Base-by-base conservation (phyloP, 2,797 vertebrate genomes). In the Melanotaenia boesemani region DNA sequence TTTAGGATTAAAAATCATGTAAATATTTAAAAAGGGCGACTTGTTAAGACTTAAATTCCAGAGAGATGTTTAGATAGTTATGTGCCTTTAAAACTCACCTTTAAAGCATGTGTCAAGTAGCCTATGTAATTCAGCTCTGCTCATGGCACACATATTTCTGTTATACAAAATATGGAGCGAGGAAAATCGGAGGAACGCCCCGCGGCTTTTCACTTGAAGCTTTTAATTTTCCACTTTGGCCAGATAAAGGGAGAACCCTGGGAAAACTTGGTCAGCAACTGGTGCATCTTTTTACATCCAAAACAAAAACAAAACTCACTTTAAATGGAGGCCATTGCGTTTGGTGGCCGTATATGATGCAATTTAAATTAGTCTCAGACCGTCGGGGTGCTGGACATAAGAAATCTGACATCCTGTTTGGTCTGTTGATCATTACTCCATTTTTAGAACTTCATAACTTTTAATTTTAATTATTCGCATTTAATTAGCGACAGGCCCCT, bases 121-220 rank as follows among this genome's bases (percentile, higher is more conserved):
- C n/a, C n/a, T n/a, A 28, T 72, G 63, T 8, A 39, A 8, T 15
- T 55, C 28, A 13, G 28, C 88, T 75, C 81, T 81, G 71, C 72
- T 84, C 72, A 74, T 70, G 46, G 37, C 56, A 71, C 85, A 76
- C 73, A 87, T 77, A 83, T 88, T 88, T 89, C 75, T 83, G 59
- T 70, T 77, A 71, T 22, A 86, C 76, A 88, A 92, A 94, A 92
- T 93, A 90, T 84, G 83, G 88, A 94, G 94, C 93, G 92, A 93
- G 86, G 94, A 93, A 84, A 95, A 95, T 95, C 62, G 83, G 67
- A 82, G 90, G 81, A 85, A 92, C 94, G 92, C 94, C 95, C 88
- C 90, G 3, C 7, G 79, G 76, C 88, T 93, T 94, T 93, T 92
- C 75, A 90, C 78, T 88, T 81, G 81, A 79, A 90, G 67, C 77